A percentile compares a stretch with the other conserved stretches of the same genome.
phyloP scores from a whole-genome alignment of 2,888 invertebrate genomes.

The Molanna angustata region DNA sequence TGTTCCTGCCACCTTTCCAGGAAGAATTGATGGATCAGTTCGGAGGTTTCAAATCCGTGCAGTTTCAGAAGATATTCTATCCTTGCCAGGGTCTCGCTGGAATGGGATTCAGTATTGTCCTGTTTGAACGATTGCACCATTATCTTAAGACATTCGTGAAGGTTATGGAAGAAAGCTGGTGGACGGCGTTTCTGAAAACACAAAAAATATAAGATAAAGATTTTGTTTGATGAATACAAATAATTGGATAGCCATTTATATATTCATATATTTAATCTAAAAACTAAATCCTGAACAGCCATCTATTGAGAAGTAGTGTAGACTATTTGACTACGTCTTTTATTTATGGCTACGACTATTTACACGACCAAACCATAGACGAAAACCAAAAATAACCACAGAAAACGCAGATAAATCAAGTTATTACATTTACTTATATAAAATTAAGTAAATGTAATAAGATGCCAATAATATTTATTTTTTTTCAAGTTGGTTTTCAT shows the following conservation, averaged over 20 bases:
- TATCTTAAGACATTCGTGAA: constrained; percentile 81
- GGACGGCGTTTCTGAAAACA: constrained; percentile 83
- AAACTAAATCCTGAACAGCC: background rate
- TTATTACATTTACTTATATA: too few relatives aligned
- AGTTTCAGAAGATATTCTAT: constrained; percentile 72
- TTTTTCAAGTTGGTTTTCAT: too few relatives aligned
- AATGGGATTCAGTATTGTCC: constrained; percentile 54
- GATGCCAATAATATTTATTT: too few relatives aligned
- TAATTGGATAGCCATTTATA: too few relatives aligned
- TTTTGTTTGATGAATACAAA: too few relatives aligned
- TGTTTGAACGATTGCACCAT: constrained; percentile 88
- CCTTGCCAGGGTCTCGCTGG: constrained; percentile 61
- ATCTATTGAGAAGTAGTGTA: too few relatives aligned
- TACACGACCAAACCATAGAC: too few relatives aligned
- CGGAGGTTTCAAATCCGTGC: constrained; percentile 85
- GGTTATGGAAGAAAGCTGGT: constrained; percentile 87
- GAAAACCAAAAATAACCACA: too few relatives aligned
- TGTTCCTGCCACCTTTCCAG: constrained; percentile 65
- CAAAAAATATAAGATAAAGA: constrained; percentile 22
- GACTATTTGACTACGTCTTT: too few relatives aligned
- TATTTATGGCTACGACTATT: too few relatives aligned
- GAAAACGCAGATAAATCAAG: too few relatives aligned
- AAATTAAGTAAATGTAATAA: too few relatives aligned
- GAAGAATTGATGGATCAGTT: constrained; percentile 83
- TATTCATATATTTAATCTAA: background rate